These are phyloP conservation scores for Erythrolamprus reginae DNA, from an alignment of 2,113 vertebrate species.

Conservation along the genomic window DNA sequence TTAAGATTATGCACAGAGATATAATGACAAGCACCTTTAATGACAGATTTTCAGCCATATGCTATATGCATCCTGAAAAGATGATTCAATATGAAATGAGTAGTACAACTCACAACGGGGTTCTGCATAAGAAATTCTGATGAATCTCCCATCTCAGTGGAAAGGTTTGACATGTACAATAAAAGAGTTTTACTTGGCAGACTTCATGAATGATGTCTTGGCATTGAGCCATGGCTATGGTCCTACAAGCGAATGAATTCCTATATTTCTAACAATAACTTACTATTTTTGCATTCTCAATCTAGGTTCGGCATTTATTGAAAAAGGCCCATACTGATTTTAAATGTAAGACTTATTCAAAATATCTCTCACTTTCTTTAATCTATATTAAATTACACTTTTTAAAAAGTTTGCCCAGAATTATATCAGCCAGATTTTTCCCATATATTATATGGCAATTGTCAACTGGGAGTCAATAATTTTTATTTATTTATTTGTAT, in stretches of 20 bases:
- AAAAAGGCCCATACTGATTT: not conserved
- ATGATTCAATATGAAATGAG: constrained; percentile 64
- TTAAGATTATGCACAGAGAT: constrained; percentile 34
- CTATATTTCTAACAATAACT: constrained; percentile 58
- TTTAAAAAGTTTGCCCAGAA: not conserved
- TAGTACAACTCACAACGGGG: constrained; percentile 74
- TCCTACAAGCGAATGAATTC: constrained; percentile 59
- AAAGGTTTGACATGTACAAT: constrained; percentile 75
- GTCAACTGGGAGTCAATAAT: not conserved
- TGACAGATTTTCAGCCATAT: constrained; percentile 25
- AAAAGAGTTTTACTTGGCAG: constrained; percentile 71
- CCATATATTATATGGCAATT: not conserved
- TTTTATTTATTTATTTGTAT: not conserved
- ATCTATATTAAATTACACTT: not conserved
- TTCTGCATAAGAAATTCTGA: constrained; percentile 73
- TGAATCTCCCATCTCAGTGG: constrained; percentile 72
- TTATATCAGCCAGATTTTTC: not conserved
- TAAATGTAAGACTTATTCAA: not conserved
- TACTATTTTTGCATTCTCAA: constrained; percentile 45
- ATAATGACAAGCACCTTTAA: constrained; percentile 37
- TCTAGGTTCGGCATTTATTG: not conserved
- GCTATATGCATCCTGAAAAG: constrained; percentile 52
- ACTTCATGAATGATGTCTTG: constrained; percentile 68
- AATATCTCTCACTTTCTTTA: not conserved
- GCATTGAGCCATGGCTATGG: constrained; percentile 57